phyloP scores from a whole-genome alignment of 2,888 invertebrate species.

The Acanthoscelides obtectus region DNA sequence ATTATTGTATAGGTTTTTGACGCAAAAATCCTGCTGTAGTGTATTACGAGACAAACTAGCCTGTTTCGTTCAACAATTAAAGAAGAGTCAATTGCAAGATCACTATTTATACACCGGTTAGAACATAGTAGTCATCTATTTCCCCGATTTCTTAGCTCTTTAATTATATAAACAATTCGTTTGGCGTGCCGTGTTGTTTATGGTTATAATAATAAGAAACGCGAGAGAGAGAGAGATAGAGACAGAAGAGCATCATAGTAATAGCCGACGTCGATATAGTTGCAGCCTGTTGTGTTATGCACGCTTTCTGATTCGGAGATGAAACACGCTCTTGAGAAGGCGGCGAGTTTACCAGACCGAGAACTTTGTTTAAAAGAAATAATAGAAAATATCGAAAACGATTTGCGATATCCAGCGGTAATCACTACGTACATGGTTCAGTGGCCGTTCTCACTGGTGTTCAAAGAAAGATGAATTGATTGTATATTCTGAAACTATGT shows the following conservation, averaged over 20 bases:
- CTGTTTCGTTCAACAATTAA: too few species aligned
- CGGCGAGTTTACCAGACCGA: slow-evolving; percentile 26
- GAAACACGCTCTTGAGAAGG: slow-evolving; percentile 30
- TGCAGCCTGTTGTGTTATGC: slow-evolving; percentile 23
- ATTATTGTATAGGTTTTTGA: too few species aligned
- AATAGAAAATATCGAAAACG: slow-evolving; percentile 27
- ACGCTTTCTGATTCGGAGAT: slow-evolving; percentile 41
- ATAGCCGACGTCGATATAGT: slow-evolving; percentile 16
- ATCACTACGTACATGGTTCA: not conserved
- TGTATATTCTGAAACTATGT: too few species aligned
- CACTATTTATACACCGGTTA: too few species aligned
- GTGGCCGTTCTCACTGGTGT: not conserved
- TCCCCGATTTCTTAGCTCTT: not conserved
- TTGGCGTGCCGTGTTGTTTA: slow-evolving; percentile 20
- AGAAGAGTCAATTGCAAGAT: too few species aligned
- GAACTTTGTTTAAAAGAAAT: slow-evolving; percentile 21
- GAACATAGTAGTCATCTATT: not conserved
- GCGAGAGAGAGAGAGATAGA: slow-evolving; percentile 18
- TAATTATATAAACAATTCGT: slow-evolving; percentile 39
- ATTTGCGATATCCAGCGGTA: slow-evolving; percentile 8
- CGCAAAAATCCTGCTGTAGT: too few species aligned
- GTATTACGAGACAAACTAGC: too few species aligned
- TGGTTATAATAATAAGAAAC: slow-evolving; percentile 28
- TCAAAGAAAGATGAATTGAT: too few species aligned
- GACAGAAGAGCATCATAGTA: not conserved